phyloP scores from a whole-genome alignment of 2,888 invertebrate genomes.

The Meliscaeva auricollis region DNA sequence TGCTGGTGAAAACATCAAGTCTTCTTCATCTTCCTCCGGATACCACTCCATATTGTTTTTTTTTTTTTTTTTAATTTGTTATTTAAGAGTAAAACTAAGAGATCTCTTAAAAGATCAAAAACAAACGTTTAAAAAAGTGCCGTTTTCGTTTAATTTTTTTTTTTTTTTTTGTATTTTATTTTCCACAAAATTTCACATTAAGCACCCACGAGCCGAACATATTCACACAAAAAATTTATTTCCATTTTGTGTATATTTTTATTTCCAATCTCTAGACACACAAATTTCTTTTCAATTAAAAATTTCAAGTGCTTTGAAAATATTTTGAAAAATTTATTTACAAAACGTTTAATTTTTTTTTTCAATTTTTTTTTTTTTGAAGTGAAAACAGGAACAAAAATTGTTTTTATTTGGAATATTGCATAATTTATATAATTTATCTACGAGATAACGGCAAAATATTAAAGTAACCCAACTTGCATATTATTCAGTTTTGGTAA shows the following conservation, averaged over 20 bases:
- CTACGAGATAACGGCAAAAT: constrained; percentile 30
- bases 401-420: constrained; percentile 60
- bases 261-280: constrained; percentile 11
- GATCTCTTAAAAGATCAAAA: constrained; percentile 1
- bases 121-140: background rate
- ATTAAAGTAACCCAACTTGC: constrained; percentile 37
- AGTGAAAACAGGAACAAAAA: constrained; percentile 18
- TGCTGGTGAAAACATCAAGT: constrained; percentile 94
- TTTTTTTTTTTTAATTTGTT: constrained; percentile 28
- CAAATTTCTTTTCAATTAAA: constrained; percentile 24
- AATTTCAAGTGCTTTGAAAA: constrained; percentile 26
- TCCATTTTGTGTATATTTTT: constrained; percentile 65
- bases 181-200: constrained; percentile 51
- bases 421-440: constrained; percentile 61
- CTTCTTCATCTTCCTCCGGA: constrained; percentile 93
- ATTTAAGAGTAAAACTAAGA: background rate
- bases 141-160: background rate
- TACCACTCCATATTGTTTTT: constrained; percentile 89
- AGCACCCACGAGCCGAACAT: constrained; percentile 34
- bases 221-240: constrained; percentile 34
- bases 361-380: background rate
- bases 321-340: constrained; percentile 20
- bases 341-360: background rate
- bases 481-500: constrained; percentile 14
- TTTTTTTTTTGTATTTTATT: background rate